phyloP scores from a whole-genome alignment of 2,797 vertebrate genomes.

The Lacerta agilis region DNA sequence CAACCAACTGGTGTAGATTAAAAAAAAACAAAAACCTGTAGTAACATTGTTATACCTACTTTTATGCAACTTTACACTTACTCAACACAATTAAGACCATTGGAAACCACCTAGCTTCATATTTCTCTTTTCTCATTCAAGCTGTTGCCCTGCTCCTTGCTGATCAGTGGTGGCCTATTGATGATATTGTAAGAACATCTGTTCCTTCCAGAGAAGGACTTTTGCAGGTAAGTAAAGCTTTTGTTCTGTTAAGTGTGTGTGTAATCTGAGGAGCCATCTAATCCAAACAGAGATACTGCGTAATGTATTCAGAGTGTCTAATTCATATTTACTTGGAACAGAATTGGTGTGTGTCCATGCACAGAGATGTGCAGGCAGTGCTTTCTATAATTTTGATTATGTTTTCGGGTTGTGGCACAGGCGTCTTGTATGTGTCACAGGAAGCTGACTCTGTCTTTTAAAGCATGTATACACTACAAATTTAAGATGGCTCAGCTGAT shows the following conservation, averaged over 20 bases:
- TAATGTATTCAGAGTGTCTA: background rate
- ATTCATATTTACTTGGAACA: background rate
- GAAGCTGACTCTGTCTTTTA: background rate
- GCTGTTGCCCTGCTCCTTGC: conserved; percentile 88
- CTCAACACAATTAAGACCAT: background rate
- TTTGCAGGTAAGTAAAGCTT: conserved; percentile 77
- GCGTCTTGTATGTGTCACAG: background rate
- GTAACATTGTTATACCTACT: background rate
- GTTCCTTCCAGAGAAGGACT: conserved; percentile 81
- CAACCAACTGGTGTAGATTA: no score
- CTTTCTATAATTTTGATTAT: background rate
- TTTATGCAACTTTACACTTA: conserved; percentile 18
- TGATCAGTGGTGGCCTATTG: conserved; percentile 87
- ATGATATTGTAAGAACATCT: conserved; percentile 87
- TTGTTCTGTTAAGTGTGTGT: background rate
- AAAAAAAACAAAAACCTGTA: background rate
- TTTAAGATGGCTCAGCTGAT: background rate
- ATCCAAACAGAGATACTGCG: background rate
- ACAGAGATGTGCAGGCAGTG: background rate
- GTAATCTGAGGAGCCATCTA: background rate
- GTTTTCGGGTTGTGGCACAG: background rate
- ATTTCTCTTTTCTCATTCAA: conserved; percentile 61
- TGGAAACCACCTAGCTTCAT: conserved; percentile 36
- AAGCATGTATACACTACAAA: background rate
- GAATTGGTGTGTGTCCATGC: background rate